These are phyloP conservation scores for Caradrina clavipalpis DNA, from an alignment of 2,888 invertebrate species.

Conservation along the genomic window DNA sequence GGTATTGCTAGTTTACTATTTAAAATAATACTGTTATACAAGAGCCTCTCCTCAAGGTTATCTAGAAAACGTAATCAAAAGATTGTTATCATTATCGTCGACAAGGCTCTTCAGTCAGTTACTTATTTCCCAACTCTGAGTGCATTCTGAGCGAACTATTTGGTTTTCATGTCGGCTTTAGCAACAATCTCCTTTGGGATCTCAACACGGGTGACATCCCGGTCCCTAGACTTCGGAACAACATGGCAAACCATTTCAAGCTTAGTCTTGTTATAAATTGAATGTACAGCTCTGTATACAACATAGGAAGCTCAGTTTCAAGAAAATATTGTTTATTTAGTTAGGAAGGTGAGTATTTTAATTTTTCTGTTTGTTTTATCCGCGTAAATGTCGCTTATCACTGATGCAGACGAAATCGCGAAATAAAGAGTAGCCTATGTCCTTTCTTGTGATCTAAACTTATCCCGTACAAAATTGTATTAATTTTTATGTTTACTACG, in stretches of 20 bases:
- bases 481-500: too few relatives aligned
- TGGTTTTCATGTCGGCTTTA: constrained; percentile 40
- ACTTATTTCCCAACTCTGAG: constrained; percentile 10
- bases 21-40: too few relatives aligned
- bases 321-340: neutral
- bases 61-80: neutral
- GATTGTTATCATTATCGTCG: neutral
- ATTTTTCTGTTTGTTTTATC: too few relatives aligned
- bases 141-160: constrained; percentile 17
- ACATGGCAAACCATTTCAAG: constrained; percentile 40
- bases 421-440: too few relatives aligned
- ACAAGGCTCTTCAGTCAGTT: neutral
- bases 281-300: neutral
- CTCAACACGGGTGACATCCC: constrained; percentile 38
- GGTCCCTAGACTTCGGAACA: constrained; percentile 32
- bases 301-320: neutral
- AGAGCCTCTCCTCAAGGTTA: too few relatives aligned
- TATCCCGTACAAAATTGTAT: too few relatives aligned
- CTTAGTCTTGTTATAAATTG: constrained; percentile 51
- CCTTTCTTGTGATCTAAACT: too few relatives aligned
- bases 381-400: too few relatives aligned
- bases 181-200: constrained; percentile 45
- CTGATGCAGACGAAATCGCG: too few relatives aligned
- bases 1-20: too few relatives aligned
- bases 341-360: too few relatives aligned